phyloP scores from a whole-genome alignment of 2,113 vertebrate species.

The Malaclemys terrapin region DNA sequence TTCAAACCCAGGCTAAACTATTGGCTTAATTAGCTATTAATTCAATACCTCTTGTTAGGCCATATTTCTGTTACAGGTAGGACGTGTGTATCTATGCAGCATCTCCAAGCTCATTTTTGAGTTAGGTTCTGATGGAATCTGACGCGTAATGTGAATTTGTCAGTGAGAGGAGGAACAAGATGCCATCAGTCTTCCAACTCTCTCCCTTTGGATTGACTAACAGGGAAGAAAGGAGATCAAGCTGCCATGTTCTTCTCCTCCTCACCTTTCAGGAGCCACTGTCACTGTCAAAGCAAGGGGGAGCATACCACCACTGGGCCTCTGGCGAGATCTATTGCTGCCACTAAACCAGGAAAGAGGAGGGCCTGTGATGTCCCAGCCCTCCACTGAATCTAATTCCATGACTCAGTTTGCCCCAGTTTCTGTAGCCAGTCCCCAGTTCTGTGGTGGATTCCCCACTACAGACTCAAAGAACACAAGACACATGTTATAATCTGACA shows the following conservation, averaged over 20 bases:
- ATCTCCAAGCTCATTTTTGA: background rate
- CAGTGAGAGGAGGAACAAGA: background rate
- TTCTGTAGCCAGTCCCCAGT: background rate
- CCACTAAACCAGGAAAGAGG: background rate
- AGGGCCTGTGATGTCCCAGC: background rate
- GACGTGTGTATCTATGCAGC: background rate
- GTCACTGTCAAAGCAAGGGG: background rate
- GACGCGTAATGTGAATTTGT: background rate
- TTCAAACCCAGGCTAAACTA: background rate
- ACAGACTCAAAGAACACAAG: background rate
- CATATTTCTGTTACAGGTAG: background rate
- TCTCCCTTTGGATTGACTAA: background rate
- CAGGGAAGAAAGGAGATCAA: background rate
- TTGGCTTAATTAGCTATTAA: background rate
- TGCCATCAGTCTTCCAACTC: background rate
- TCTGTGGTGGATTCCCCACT: constrained; percentile 2
- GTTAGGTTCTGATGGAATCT: background rate
- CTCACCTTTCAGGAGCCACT: background rate
- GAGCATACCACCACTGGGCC: background rate
- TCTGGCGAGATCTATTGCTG: background rate
- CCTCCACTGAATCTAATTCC: too few species aligned
- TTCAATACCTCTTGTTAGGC: background rate
- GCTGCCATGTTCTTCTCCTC: background rate
- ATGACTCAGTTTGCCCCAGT: background rate
- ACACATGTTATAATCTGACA: background rate